Conservation (phyloP, 2,888 invertebrate species). For the Drosophila borborema region DNA sequence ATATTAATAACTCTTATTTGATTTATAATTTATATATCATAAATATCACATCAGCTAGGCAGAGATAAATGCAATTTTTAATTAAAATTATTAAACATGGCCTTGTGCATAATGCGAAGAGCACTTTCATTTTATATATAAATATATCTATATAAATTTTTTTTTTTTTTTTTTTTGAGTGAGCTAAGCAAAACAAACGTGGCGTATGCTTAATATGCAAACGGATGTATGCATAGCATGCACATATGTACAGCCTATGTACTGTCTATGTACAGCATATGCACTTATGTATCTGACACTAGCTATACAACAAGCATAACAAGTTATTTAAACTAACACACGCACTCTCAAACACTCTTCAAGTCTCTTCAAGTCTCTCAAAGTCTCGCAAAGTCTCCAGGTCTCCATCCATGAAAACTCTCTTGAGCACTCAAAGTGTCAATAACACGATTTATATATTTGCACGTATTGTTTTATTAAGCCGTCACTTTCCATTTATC, state of each 20-base stretch:
- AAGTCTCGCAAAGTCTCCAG: neutral
- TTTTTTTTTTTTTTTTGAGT: neutral
- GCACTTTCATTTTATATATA: constrained; percentile 58
- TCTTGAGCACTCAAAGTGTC: constrained; percentile 35
- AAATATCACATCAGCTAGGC: neutral
- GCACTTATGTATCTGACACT: constrained; percentile 4
- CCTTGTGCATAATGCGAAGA: constrained; percentile 60
- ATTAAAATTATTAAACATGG: constrained; percentile 49
- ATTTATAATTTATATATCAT: too few species aligned
- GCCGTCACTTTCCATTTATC: constrained; percentile 57
- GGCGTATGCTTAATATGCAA: constrained; percentile 53
- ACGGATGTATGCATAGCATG: constrained; percentile 41
- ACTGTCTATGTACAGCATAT: neutral
- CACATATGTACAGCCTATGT: neutral
- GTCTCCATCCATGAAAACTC: neutral
- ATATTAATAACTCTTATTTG: too few species aligned
- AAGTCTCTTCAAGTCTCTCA: neutral
- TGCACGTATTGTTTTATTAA: constrained; percentile 34
- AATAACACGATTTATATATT: constrained; percentile 51
- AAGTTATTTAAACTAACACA: constrained; percentile 45
- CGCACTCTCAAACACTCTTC: constrained; percentile 32
- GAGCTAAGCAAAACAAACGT: constrained; percentile 43
- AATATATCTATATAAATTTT: neutral
- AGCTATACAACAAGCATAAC: constrained; percentile 56
- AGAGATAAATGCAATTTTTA: constrained; percentile 33